Conservation (phyloP, 2,797 vertebrate genomes). For the Poecilia gillii region DNA sequence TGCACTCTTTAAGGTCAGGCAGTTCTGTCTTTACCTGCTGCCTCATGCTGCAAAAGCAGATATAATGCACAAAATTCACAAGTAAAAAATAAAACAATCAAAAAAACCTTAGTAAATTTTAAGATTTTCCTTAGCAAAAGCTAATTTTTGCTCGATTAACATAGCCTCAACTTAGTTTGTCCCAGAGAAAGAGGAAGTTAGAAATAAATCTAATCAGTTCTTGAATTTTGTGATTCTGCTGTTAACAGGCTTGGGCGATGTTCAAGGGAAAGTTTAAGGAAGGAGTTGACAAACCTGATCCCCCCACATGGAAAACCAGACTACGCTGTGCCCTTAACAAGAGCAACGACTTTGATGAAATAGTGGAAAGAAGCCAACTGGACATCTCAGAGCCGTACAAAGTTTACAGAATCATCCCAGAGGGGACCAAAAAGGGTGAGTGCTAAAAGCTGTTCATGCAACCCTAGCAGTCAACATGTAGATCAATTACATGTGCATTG, state of each 20-base stretch:
- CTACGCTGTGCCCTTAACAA: slow-evolving; percentile 97
- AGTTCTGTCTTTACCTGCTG: slow-evolving; percentile 1
- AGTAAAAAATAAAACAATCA: background rate
- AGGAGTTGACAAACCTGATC: slow-evolving; percentile 97
- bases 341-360: slow-evolving; percentile 98
- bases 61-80: background rate
- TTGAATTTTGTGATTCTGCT: slow-evolving; percentile 4
- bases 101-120: background rate
- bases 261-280: slow-evolving; percentile 98
- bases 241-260: slow-evolving; percentile 92
- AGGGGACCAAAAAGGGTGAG: slow-evolving; percentile 93
- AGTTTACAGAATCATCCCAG: slow-evolving; percentile 97
- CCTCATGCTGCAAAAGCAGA: background rate
- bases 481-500: background rate
- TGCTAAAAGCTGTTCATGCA: slow-evolving; percentile 1
- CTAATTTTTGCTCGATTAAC: background rate
- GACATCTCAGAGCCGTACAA: slow-evolving; percentile 99
- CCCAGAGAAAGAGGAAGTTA: slow-evolving; percentile 11
- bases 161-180: background rate
- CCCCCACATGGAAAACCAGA: slow-evolving; percentile 98
- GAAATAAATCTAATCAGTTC: slow-evolving; percentile 23
- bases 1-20: slow-evolving; percentile 93
- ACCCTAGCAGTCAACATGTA: background rate
- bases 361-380: slow-evolving; percentile 94
- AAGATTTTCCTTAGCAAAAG: background rate